Evolutionary conservation across 2,113 vertebrate genomes (phyloP).

Genomic region (Phodopus roborovskii): DNA sequence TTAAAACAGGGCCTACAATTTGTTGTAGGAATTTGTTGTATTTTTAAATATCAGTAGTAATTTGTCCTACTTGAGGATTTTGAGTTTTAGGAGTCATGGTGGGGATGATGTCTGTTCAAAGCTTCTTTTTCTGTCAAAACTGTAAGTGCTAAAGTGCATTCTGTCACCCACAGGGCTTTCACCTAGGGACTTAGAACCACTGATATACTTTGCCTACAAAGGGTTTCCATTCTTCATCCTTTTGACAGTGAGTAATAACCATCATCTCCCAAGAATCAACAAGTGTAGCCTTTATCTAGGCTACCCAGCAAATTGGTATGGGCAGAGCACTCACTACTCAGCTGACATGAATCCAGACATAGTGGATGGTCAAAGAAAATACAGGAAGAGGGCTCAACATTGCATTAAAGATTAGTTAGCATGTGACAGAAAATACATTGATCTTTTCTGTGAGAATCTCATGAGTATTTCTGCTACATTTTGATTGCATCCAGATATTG

Average conservation of each 20-base stretch:
- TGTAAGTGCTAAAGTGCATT: background rate
- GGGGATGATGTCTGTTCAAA: background rate
- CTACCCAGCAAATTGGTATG: background rate
- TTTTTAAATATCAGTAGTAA: slow-evolving; percentile 52
- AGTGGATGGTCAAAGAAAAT: background rate
- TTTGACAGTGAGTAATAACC: background rate
- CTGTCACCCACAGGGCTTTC: background rate
- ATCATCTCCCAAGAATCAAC: background rate
- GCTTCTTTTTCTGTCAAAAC: slow-evolving; percentile 14
- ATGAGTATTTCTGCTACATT: background rate
- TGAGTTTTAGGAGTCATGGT: background rate
- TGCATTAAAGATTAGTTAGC: slow-evolving; percentile 8
- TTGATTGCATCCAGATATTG: background rate
- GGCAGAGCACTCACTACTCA: background rate
- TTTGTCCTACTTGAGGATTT: slow-evolving; percentile 21
- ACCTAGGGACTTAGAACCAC: background rate
- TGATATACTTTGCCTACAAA: background rate
- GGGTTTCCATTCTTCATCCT: background rate
- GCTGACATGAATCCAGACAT: background rate
- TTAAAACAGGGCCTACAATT: background rate
- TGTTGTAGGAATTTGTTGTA: background rate
- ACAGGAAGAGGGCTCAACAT: background rate
- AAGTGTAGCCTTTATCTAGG: background rate
- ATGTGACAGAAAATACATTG: slow-evolving; percentile 30
- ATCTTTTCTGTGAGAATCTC: slow-evolving; percentile 16